These are phyloP conservation scores for Pogonognathellus flavescens DNA, from an alignment of 1,140 invertebrate genomes.

Conservation along the genomic window DNA sequence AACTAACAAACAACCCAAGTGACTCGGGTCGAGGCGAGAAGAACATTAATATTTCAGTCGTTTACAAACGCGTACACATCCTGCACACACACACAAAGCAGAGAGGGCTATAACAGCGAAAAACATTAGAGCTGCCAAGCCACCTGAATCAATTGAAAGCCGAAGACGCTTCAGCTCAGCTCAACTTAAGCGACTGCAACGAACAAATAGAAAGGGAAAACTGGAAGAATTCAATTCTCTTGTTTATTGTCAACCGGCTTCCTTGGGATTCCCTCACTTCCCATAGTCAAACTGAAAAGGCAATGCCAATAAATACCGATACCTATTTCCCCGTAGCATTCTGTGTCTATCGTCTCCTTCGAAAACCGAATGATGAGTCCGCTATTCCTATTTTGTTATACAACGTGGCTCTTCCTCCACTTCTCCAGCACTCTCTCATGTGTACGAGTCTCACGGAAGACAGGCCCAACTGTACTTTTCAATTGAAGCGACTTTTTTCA, in stretches of 20 bases:
- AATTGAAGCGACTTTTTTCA: not conserved
- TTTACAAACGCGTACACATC: slow-evolving; percentile 11
- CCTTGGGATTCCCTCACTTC: not conserved
- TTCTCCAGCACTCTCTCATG: too few relatives aligned
- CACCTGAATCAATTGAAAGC: not conserved
- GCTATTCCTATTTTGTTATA: not conserved
- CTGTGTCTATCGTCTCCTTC: too few relatives aligned
- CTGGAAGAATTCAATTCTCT: slow-evolving; percentile 20
- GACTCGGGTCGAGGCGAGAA: not conserved
- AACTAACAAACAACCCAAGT: slow-evolving; percentile 36
- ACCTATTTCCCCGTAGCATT: too few relatives aligned
- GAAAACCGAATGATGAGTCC: not conserved
- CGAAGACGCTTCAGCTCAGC: not conserved
- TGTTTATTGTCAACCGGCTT: slow-evolving; percentile 26
- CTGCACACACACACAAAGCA: not conserved
- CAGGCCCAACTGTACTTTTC: not conserved
- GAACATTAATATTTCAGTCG: slow-evolving; percentile 29
- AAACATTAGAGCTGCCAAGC: not conserved
- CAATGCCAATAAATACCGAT: too few relatives aligned
- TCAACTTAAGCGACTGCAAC: not conserved
- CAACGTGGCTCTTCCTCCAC: not conserved
- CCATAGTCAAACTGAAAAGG: not conserved
- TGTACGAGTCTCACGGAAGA: not conserved
- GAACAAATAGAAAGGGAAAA: slow-evolving; percentile 6
- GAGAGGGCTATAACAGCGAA: not conserved